Evolutionary conservation across 2,797 vertebrate genomes (phyloP).

Genomic region (Thaleichthys pacificus): DNA sequence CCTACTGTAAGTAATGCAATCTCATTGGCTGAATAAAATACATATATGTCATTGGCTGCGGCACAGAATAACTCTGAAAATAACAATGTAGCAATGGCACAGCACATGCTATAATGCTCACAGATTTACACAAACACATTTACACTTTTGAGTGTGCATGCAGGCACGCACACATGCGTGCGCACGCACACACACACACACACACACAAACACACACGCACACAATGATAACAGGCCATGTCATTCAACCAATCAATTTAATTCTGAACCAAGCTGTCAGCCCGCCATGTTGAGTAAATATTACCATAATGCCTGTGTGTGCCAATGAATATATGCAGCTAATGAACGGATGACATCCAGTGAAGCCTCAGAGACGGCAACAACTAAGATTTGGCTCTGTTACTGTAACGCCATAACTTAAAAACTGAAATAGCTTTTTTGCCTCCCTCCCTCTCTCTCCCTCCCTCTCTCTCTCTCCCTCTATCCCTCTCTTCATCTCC

Average conservation of each 20-base stretch:
- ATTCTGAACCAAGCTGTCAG: conserved; percentile 69
- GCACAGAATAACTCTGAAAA: conserved; percentile 66
- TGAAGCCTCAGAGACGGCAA: conserved; percentile 55
- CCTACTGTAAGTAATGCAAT: conserved; percentile 59
- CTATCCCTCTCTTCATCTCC: background rate
- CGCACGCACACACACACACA: conserved; percentile 22
- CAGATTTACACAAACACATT: conserved; percentile 17
- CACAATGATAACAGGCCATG: conserved; percentile 56
- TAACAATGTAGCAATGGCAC: conserved; percentile 64
- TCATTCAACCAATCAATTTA: conserved; percentile 65
- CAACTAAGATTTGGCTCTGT: conserved; percentile 23
- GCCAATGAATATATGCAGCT: conserved; percentile 60
- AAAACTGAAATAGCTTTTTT: background rate
- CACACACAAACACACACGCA: conserved; percentile 13
- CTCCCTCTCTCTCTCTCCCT: conserved; percentile 22
- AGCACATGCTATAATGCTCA: conserved; percentile 68
- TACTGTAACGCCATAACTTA: conserved; percentile 11
- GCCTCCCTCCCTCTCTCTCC: conserved; percentile 13
- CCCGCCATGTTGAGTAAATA: conserved; percentile 68
- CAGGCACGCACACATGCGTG: conserved; percentile 42
- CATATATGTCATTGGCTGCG: conserved; percentile 66
- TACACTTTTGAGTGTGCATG: conserved; percentile 15
- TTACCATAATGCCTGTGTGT: conserved; percentile 68
- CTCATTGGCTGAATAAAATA: conserved; percentile 70
- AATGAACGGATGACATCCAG: conserved; percentile 68